Base-by-base conservation (phyloP, 1,140 invertebrate species). In the Phocides pigmalion region DNA sequence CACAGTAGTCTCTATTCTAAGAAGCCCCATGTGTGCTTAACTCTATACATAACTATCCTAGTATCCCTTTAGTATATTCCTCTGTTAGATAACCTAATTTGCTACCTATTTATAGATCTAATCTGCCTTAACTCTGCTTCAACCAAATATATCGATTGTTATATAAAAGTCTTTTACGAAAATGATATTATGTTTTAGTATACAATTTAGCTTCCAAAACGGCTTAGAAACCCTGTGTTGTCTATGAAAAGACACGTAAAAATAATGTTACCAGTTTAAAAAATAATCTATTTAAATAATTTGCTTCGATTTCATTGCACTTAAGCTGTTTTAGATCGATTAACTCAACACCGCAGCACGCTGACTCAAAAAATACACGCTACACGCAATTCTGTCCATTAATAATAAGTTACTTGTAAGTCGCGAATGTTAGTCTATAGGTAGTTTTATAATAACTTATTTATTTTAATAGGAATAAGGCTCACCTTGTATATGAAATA, bases 351-450 rank as follows among this genome's bases (percentile, higher is more conserved):
- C 74, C 53, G 68, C 71, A 71, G 71, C 78, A 79, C 76, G 69
- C 79, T 70, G 68, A 74, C 42, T 59, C 44, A 28, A 74, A 68
- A 72, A 63, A 76, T 66, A 80, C 81, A 87, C 84, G 88, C 87
- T 85, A 87, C 81, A 87, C 77, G 88, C 88, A 89, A 90, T 83
- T 89, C 88, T 90, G 88, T 90, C 88, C 88, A 90, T 88, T 90
- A 90, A 74, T 67, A 66, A 17, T 88, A 88, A 89, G 61, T 70
- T 79, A 79, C 70, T 50, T 74, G 62, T 83, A 87, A 78, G 74
- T 71, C 63, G 64, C 50, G 35, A 39, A 53, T 74, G 67, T 70
- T 81, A 74, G 68, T 19, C 15, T 61, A n/a, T 46, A 47, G 42
- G 15, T 37, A 61, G 56, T 39, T 8, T 11, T 35, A n/a, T n/a